Evolutionary conservation across 2,888 invertebrate species (phyloP).

Genomic region (Erebia aethiops): DNA sequence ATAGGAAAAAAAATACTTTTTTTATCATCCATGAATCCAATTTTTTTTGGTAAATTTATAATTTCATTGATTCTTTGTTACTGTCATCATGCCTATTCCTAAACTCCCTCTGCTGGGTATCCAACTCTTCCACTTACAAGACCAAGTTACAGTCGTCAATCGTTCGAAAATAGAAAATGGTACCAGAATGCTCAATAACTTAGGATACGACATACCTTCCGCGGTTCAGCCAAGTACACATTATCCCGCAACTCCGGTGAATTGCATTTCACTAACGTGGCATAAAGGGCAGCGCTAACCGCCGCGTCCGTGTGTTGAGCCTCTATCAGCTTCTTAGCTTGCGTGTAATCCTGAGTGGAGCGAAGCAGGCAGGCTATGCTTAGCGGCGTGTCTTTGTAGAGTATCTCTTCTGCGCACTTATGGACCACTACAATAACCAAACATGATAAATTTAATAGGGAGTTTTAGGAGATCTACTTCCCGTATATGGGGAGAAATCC

Average conservation of each 20-base stretch:
- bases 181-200: too few species aligned
- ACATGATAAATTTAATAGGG: background rate
- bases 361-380: slow-evolving; percentile 63
- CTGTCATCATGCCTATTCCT: too few species aligned
- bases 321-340: slow-evolving; percentile 35
- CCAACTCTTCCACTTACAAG: too few species aligned
- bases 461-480: background rate
- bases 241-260: slow-evolving; percentile 55
- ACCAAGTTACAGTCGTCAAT: too few species aligned
- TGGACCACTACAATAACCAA: slow-evolving; percentile 54
- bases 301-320: slow-evolving; percentile 44
- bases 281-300: slow-evolving; percentile 60
- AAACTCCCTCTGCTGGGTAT: too few species aligned
- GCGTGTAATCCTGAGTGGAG: slow-evolving; percentile 32
- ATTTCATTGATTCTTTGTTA: too few species aligned
- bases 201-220: slow-evolving; percentile 26
- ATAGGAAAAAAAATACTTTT: too few species aligned
- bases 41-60: too few species aligned
- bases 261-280: slow-evolving; percentile 58
- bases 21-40: too few species aligned
- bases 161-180: too few species aligned
- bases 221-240: slow-evolving; percentile 61
- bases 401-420: slow-evolving; percentile 62
- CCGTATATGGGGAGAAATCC: too few species aligned
- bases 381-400: slow-evolving; percentile 63